These are phyloP conservation scores for Phainopepla nitens DNA, from an alignment of 2,113 vertebrate genomes.

Conservation along the genomic window DNA sequence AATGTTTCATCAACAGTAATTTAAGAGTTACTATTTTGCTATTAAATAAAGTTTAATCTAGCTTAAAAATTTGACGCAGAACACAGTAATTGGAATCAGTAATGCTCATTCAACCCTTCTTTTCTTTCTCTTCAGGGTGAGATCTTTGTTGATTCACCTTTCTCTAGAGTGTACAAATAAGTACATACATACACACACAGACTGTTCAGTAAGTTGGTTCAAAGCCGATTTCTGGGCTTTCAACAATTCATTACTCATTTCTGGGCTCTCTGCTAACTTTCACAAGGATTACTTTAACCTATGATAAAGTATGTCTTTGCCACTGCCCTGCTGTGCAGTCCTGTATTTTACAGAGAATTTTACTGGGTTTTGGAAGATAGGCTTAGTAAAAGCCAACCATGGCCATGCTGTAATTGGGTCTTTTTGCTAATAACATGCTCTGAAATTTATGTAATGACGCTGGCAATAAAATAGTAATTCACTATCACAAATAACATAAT, in stretches of 20 bases:
- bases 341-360: background rate
- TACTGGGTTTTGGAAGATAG: background rate
- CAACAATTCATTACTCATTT: background rate
- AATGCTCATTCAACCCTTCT: background rate
- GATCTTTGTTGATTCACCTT: background rate
- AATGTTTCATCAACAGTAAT: background rate
- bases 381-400: background rate
- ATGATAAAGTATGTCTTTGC: background rate
- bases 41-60: background rate
- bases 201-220: background rate
- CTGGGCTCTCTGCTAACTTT: background rate
- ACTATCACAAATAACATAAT: background rate
- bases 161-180: background rate
- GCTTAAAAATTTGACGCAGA: background rate
- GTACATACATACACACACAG: rapidly evolving
- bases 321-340: background rate
- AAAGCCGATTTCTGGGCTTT: background rate
- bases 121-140: background rate
- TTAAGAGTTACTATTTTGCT: background rate
- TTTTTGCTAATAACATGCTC: background rate
- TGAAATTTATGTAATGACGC: background rate
- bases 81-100: background rate
- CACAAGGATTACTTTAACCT: background rate
- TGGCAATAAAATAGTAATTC: background rate
- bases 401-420: background rate